Base-by-base conservation (phyloP, 2,797 vertebrate genomes). In the Cygnus olor region DNA sequence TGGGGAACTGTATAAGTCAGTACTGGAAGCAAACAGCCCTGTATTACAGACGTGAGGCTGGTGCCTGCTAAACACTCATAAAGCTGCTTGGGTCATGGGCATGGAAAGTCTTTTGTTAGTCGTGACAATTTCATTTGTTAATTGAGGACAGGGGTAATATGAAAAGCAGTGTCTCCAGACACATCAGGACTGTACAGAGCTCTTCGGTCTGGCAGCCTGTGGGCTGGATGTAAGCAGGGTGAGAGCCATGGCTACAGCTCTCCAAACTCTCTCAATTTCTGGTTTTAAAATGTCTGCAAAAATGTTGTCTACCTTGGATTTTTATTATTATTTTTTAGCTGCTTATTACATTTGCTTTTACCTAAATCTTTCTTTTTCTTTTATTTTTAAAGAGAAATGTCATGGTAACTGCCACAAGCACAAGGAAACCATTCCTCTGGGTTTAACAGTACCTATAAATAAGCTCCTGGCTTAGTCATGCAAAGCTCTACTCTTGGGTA, bases 21-120 rank as follows among this genome's bases (percentile, higher is more conserved):
- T 53, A 40, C 69, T 95, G 78, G 88, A 90, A 95, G 69, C 76
- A 80, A 85, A 92, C 34, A 94, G 80, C 47, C 84, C 86, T 78
- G 61, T 65, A 15, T 69, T 92, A 74, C 28, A 56, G 65, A 72
- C 1, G 0, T 15, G 64, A 65, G 56, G 54, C 85, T 90, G 81
- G 65, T 78, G 81, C 61, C 64, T 87, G 53, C 78, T 92, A 71
- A 78, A 85, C 11, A 2, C 68, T 74, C 84, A 38, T 82, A 78
- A 95, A 94, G 74, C 28, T 3, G 0, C 69, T 71, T 60, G 42
- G 86, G 69, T 85, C 84, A 9, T 30, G 64, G 61, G 38, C 64
- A 90, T 3, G 30, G 90, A 90, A 93, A 93, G 51, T 69, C 61
- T 91, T 92, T 57, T 89, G 72, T 74, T 88, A 11, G 36, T 80